Conservation (phyloP, 2,113 vertebrate species). For the Microcebus murinus region DNA sequence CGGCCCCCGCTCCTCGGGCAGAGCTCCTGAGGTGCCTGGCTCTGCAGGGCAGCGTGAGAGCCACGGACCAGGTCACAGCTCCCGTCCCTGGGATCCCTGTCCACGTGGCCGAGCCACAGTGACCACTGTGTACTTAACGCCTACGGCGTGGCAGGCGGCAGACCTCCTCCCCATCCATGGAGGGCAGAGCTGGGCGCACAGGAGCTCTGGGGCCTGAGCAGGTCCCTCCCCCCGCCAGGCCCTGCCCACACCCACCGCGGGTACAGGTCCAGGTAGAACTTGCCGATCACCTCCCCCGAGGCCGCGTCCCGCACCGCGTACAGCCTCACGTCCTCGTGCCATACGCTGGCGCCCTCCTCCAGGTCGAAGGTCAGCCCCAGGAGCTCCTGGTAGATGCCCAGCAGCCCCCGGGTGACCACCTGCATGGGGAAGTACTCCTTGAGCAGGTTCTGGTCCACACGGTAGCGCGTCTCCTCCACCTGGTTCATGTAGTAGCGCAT, state of each 20-base stretch:
- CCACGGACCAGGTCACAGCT: not conserved
- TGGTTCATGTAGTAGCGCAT: conserved; percentile 98
- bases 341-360: conserved; percentile 88
- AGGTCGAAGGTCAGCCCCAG: conserved; percentile 92
- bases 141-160: not conserved
- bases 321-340: conserved; percentile 95
- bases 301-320: conserved; percentile 90
- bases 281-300: conserved; percentile 88
- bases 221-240: accelerated
- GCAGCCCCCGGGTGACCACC: conserved; percentile 94
- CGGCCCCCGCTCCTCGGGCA: not conserved
- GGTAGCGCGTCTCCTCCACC: conserved; percentile 96
- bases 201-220: not conserved
- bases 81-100: not conserved
- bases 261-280: conserved; percentile 98
- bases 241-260: conserved; percentile 88
- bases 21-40: not conserved
- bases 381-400: conserved; percentile 97
- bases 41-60: not conserved
- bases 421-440: conserved; percentile 99
- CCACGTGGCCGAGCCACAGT: not conserved
- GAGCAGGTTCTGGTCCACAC: conserved; percentile 95
- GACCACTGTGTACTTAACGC: not conserved
- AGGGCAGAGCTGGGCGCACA: not conserved
- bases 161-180: not conserved